Evolutionary conservation across 2,113 vertebrate species (phyloP).

Genomic region (Sitta europaea): DNA sequence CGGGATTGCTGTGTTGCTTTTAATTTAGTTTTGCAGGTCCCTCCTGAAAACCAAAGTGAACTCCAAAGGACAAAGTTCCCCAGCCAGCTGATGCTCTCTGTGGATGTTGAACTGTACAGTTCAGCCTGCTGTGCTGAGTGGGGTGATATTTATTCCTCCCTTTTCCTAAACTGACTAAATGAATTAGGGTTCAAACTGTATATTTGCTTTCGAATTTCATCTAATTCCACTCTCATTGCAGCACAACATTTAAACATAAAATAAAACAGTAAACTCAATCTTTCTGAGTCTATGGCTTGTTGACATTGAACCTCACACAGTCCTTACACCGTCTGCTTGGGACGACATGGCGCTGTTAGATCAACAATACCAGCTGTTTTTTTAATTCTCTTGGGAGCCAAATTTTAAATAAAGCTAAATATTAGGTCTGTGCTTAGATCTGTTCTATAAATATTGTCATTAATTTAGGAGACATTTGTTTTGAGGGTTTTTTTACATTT

Average conservation of each 20-base stretch:
- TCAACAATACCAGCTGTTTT: constrained; percentile 78
- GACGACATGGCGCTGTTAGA: constrained; percentile 63
- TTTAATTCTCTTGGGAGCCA: constrained; percentile 77
- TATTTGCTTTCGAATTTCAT: constrained; percentile 63
- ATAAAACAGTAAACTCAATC: constrained; percentile 54
- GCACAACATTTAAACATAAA: constrained; percentile 65
- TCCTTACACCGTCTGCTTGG: constrained; percentile 49
- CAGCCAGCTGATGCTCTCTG: not conserved
- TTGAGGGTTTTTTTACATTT: not conserved
- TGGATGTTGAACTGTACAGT: not conserved
- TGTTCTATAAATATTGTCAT: constrained; percentile 75
- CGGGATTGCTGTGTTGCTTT: not conserved
- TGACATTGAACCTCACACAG: constrained; percentile 70
- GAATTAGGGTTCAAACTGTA: constrained; percentile 13
- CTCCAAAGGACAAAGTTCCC: not conserved
- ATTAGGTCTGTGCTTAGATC: constrained; percentile 78
- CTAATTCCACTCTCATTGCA: constrained; percentile 38
- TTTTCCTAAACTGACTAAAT: not conserved
- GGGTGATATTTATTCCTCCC: not conserved
- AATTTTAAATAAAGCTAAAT: constrained; percentile 80
- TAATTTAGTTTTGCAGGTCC: not conserved
- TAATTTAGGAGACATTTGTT: constrained; percentile 61
- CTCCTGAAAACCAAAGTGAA: not conserved
- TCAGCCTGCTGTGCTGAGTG: not conserved
- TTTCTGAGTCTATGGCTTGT: constrained; percentile 63